Conservation (phyloP, 1,140 invertebrate species). For the Agrypnia vestita region DNA sequence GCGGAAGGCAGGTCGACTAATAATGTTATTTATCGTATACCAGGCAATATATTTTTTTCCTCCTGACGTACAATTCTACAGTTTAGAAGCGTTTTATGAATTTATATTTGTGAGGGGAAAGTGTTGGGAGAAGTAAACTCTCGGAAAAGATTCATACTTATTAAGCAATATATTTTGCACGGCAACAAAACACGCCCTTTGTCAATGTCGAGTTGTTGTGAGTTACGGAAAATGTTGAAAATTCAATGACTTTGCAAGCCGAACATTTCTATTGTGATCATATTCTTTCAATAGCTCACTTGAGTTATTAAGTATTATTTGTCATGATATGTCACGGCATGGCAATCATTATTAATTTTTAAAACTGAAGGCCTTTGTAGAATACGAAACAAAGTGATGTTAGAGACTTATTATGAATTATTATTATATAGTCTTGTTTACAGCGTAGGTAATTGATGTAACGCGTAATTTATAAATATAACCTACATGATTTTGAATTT, state of each 20-base stretch:
- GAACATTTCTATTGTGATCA: constrained; percentile 22
- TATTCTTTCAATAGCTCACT: constrained; percentile 4
- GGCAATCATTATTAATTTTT: no score
- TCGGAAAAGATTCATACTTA: constrained; percentile 44
- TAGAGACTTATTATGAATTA: no score
- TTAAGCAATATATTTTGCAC: constrained; percentile 41
- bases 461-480: no score
- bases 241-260: constrained; percentile 31
- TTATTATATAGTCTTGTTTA: no score
- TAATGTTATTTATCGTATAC: constrained; percentile 50
- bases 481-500: no score
- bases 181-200: constrained; percentile 31
- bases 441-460: no score
- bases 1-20: constrained; percentile 44
- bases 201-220: constrained; percentile 41
- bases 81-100: constrained; percentile 49
- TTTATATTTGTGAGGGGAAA: constrained; percentile 31
- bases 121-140: constrained; percentile 30
- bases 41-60: constrained; percentile 50
- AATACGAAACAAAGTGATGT: no score
- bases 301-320: constrained; percentile 5
- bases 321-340: no score
- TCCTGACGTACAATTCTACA: constrained; percentile 48
- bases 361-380: no score
- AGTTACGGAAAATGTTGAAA: constrained; percentile 37